Base-by-base conservation (phyloP, 1,140 invertebrate genomes). In the Pogonognathellus flavescens region DNA sequence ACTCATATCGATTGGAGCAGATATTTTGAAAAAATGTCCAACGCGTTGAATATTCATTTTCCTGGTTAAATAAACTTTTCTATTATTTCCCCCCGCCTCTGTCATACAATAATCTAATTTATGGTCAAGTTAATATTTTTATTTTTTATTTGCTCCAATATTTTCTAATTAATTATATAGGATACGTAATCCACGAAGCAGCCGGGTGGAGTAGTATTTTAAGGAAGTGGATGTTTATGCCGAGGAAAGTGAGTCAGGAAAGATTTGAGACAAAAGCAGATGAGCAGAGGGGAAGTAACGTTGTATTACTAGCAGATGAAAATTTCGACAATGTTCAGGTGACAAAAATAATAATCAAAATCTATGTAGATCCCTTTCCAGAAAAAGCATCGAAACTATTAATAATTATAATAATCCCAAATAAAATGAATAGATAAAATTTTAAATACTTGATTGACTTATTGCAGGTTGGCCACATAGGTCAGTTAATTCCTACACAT, bases 111-210 rank as follows among this genome's bases (percentile, higher is more conserved):
- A 62, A 41, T 72, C 41, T n/a, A 2, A 41, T 16, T 14, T 6
- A 72, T n/a, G 1, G 3, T 72, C 11, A 13, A 14, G 53, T 57
- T 57, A 14, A n/a, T 57, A 4, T 25, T 53, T 60, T 76, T 52
- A 53, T 80, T 50, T 84, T 70, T 86, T 88, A n/a, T n/a, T n/a
- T n/a, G n/a, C n/a, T n/a, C n/a, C n/a, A n/a, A n/a, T n/a, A n/a
- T n/a, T n/a, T n/a, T n/a, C n/a, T n/a, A n/a, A n/a, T n/a, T n/a
- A n/a, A n/a, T n/a, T n/a, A n/a, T 87, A 49, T 92, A 91, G 97
- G 98, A 11, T 99, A 99, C 90, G 95, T 99, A 93, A 98, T 99
- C 85, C 97, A 99, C 90, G 98, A 99, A 91, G 95, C 97, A 25
- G 97, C 92, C 8, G 93, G 93, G 0, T 99, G 98, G 98, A 98